Evolutionary conservation across 2,888 invertebrate genomes (phyloP), one percentile per base, ranked within the genome.

Genomic region (Ceratothoa steindachneri): DNA sequence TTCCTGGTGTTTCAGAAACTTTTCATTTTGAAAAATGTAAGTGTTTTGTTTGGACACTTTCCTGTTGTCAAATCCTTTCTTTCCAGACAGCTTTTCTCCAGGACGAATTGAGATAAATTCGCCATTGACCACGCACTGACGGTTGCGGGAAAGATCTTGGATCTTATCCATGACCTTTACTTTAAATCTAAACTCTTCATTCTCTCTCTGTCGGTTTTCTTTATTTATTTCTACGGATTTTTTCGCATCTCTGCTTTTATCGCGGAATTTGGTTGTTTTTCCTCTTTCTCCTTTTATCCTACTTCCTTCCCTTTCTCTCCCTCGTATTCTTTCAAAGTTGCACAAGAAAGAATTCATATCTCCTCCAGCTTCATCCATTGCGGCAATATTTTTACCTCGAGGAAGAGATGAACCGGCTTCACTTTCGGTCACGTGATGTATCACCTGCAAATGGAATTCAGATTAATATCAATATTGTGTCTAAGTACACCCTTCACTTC

Each of bases 11-110:
- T 73, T 72, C 15, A 69, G 31, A 19, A 64, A 68, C n/a, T 67
- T 70, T 15, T 68, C 73, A 28, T 78, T 75, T 71, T 78, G 78
- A 51, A 78, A 72, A 51, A 78, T 75, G 70, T 78, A 78, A 5
- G 78, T 78, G 70, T 78, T 78, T 30, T 78, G 78, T 51, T 78
- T 78, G 15, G 78, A 75, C 4, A 78, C 29, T 27, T 78, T 78
- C 68, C 78, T 73, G 24, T 71, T 69, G 24, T 77, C 77, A 55
- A 15, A 55, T 19, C 55, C 55, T 55, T 55, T 55, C 27, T 66
- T 71, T 9, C 71, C 71, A 1, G 28, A 29, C 22, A 30, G 30
- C 51, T 71, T 71, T 22, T 66, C 65, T 64, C 65, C 65, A 28
- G 22, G 65, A 27, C 71, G 64, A 19, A 71, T 29, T 28, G 65